These are phyloP conservation scores for Lagopus leucura DNA, from an alignment of 2,113 vertebrate species.

Conservation along the genomic window DNA sequence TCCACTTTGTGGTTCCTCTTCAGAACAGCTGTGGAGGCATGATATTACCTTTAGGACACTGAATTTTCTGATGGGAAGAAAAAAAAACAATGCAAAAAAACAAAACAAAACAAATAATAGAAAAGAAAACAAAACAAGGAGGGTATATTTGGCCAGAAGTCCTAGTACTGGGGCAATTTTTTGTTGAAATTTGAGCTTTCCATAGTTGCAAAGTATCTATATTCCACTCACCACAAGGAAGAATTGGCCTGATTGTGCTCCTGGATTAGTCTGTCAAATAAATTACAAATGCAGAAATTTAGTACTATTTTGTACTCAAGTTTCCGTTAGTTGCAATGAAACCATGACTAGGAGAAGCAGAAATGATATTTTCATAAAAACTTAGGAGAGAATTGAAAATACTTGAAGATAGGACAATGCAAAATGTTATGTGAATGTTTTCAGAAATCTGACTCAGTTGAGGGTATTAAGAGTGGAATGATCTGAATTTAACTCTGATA, in stretches of 20 bases:
- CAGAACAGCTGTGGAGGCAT: not conserved
- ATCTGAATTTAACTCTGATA: not conserved
- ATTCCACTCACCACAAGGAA: not conserved
- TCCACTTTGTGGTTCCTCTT: not conserved
- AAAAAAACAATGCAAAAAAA: not conserved
- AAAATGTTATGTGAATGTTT: not conserved
- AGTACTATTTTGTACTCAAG: not conserved
- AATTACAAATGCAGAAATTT: not conserved
- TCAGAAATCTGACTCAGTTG: not conserved
- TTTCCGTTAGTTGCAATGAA: not conserved
- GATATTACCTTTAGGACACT: not conserved
- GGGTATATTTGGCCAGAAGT: not conserved
- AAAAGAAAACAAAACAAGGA: not conserved
- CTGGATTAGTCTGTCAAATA: not conserved
- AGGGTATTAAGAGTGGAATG: not conserved
- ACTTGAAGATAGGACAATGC: not conserved
- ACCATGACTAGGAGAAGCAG: not conserved
- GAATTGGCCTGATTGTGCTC: not conserved
- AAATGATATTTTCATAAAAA: not conserved
- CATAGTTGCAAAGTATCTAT: not conserved
- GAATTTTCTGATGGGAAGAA: not conserved
- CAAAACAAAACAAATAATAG: too few species aligned
- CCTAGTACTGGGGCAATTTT: not conserved
- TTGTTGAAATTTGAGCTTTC: not conserved
- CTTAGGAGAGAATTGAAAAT: not conserved